Conservation (phyloP, 2,797 vertebrate genomes). For the Sebastes nivosus region DNA sequence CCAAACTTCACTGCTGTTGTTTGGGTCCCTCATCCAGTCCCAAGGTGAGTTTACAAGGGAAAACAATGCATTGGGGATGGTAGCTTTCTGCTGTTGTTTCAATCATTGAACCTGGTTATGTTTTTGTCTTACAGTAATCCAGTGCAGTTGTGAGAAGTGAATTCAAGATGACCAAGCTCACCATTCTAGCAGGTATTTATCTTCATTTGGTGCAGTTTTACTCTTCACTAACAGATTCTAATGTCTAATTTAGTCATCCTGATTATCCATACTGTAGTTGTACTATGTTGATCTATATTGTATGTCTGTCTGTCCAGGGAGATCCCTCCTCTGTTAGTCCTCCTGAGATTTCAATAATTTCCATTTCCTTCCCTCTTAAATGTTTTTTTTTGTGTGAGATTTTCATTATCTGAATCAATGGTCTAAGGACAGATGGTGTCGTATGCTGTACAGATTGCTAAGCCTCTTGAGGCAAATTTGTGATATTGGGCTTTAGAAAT, state of each 20-base stretch:
- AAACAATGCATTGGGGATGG: not conserved
- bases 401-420: too few relatives aligned
- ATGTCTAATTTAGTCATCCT: not conserved
- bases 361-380: too few relatives aligned
- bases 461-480: too few relatives aligned
- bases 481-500: too few relatives aligned
- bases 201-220: not conserved
- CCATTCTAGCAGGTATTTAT: slow-evolving; percentile 66
- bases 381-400: too few relatives aligned
- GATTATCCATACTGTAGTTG: not conserved
- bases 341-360: too few relatives aligned
- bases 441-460: too few relatives aligned
- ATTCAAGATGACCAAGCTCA: slow-evolving; percentile 61
- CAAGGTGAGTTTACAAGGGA: slow-evolving; percentile 36
- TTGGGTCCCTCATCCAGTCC: slow-evolving; percentile 12
- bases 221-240: not conserved
- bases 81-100: not conserved
- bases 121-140: slow-evolving; percentile 30
- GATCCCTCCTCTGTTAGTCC: too few relatives aligned
- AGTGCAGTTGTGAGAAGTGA: not conserved
- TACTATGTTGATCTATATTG: too few relatives aligned
- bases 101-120: not conserved
- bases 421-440: too few relatives aligned
- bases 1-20: not conserved
- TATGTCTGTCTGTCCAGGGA: too few relatives aligned